Evolutionary conservation across 2,113 vertebrate species (phyloP), one percentile per base, ranked within the genome.

Genomic region (Gymnarchus niloticus): DNA sequence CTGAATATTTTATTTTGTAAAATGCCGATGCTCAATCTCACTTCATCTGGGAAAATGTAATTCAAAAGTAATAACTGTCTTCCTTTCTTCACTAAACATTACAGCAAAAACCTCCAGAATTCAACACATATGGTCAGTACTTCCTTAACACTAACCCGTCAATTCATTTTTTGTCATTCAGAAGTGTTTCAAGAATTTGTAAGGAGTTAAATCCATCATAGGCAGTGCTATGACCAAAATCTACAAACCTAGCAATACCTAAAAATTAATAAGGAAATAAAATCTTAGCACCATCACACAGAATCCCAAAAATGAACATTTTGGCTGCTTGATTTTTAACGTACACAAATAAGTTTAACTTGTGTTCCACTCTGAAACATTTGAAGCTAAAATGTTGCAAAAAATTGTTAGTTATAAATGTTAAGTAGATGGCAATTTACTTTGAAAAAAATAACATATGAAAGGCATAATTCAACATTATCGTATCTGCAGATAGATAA

Each of bases 401-500:
- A 90, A 87, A 88, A 85, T 88, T 89, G 90, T 48, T 81, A 89
- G 91, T 90, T 88, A 87, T 89, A 90, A 88, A 89, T 77, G 65
- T 56, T 83, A 84, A 57, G 65, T 56, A 73, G 61, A 86, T 84
- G 87, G 84, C 78, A 80, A 91, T 92, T 91, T 92, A 88, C 90
- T 88, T 12, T 81, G 69, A 80, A 86, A 76, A 5, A 78, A 82
- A 54, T 82, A 85, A 89, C 85, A 88, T 78, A 81, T 59, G 69
- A 56, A 87, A 48, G 61, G 77, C 83, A 78, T 84, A 41, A 84
- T 91, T 92, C 92, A 89, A 90, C 93, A 90, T 84, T 90, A 92
- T 90, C 92, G 89, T 90, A 89, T 91, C 85, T 82, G 84, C 85
- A 88, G 90, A 91, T 91, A 89, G 89, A 91, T 92, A 90, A 92